These are phyloP conservation scores for Pyrocephalus nanus DNA, from an alignment of 2,797 vertebrate genomes.

Conservation along the genomic window DNA sequence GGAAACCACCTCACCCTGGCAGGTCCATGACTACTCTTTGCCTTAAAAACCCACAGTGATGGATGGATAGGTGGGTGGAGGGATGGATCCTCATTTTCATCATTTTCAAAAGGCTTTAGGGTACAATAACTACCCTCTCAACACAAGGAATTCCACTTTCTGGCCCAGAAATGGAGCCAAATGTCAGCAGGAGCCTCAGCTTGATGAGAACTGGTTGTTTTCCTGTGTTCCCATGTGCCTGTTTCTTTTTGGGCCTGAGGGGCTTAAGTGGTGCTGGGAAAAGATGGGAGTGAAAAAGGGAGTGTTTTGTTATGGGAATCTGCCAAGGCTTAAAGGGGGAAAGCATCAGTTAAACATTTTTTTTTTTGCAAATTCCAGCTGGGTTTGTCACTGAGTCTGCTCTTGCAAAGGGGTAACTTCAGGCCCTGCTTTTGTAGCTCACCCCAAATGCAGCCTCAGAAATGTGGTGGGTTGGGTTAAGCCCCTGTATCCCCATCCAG, in stretches of 20 bases:
- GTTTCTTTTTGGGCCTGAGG: not conserved
- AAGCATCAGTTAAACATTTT: not conserved
- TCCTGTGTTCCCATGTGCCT: not conserved
- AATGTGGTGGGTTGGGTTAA: accelerated
- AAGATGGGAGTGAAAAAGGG: not conserved
- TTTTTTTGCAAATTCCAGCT: not conserved
- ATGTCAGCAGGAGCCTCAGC: not conserved
- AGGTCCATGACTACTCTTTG: not conserved
- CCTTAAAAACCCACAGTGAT: not conserved
- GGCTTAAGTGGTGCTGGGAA: not conserved
- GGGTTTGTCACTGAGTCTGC: not conserved
- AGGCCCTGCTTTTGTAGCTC: not conserved
- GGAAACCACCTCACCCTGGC: not conserved
- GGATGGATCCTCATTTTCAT: too few relatives aligned
- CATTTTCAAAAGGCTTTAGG: not conserved
- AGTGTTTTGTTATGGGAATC: not conserved
- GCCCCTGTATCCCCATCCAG: accelerated
- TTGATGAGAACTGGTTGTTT: not conserved
- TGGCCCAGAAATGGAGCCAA: not conserved
- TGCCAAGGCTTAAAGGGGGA: not conserved
- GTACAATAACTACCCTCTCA: not conserved
- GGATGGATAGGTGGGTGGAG: not conserved
- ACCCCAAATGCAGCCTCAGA: not conserved
- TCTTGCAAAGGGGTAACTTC: not conserved
- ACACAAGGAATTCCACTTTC: not conserved